Evolutionary conservation across 2,888 invertebrate genomes (phyloP).

Genomic region (Rugalucina vietnamica): DNA sequence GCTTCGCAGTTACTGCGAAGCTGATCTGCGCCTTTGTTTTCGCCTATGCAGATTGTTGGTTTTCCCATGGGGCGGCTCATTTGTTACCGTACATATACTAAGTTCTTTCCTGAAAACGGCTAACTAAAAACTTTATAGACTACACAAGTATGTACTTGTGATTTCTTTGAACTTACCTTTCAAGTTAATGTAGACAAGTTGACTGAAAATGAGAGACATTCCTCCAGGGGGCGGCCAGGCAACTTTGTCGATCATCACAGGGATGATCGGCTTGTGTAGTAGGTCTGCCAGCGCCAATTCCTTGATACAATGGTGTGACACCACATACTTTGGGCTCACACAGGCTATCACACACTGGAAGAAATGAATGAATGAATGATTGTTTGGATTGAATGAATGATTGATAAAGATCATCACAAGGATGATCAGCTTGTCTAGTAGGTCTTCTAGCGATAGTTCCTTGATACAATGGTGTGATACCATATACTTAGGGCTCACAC

Average conservation of each 20-base stretch:
- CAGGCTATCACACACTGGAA: constrained; percentile 82
- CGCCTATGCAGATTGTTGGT: too few species aligned
- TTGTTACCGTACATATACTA: too few species aligned
- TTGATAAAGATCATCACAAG: constrained; percentile 84
- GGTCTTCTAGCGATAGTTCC: constrained; percentile 84
- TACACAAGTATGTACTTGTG: too few species aligned
- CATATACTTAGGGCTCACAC: constrained; percentile 83
- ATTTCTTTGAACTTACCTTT: constrained; percentile 82
- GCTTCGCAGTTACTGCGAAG: too few species aligned
- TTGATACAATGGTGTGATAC: constrained; percentile 84
- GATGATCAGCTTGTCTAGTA: constrained; percentile 84
- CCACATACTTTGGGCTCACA: constrained; percentile 83
- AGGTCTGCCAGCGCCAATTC: constrained; percentile 84
- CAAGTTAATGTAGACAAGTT: constrained; percentile 84
- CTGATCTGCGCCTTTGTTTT: too few species aligned
- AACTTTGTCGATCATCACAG: constrained; percentile 83
- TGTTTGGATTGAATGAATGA: too few species aligned
- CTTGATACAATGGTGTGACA: constrained; percentile 83
- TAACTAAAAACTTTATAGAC: too few species aligned
- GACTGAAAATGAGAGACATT: constrained; percentile 84
- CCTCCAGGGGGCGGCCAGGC: constrained; percentile 85
- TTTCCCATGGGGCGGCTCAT: too few species aligned
- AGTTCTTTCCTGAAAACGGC: too few species aligned
- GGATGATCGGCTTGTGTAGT: constrained; percentile 84
- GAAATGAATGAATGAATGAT: too few species aligned